These are phyloP conservation scores for Pelobates fuscus DNA, from an alignment of 2,113 vertebrate species.

Conservation along the genomic window DNA sequence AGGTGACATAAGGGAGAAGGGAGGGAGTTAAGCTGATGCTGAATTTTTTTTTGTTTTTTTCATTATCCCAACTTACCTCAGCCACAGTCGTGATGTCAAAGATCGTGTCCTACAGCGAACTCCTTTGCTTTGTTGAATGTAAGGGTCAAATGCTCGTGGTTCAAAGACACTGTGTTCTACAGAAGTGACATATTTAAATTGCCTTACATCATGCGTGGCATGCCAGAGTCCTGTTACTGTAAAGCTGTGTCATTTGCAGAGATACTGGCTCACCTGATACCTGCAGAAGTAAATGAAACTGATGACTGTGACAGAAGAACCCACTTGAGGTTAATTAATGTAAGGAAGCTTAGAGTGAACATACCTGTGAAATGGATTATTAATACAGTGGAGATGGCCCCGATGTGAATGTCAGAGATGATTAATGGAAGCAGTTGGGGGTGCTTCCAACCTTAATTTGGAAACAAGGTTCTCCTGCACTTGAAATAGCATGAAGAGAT, in stretches of 20 bases:
- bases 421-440: conserved; percentile 32
- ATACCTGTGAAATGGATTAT: conserved; percentile 50
- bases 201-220: conserved; percentile 9
- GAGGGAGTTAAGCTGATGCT: too few species aligned
- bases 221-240: conserved; percentile 16
- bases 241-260: conserved; percentile 16
- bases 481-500: not conserved
- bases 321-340: conserved; percentile 20
- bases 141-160: too few species aligned
- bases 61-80: too few species aligned
- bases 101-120: too few species aligned
- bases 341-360: conserved; percentile 22
- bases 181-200: not conserved
- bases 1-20: too few species aligned
- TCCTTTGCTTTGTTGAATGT: too few species aligned
- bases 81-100: too few species aligned
- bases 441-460: not conserved
- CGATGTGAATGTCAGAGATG: conserved; percentile 23
- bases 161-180: too few species aligned
- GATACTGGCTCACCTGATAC: conserved; percentile 20
- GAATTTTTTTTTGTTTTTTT: too few species aligned
- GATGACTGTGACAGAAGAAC: conserved; percentile 14
- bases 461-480: not conserved
- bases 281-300: conserved; percentile 31
- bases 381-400: conserved; percentile 34